Evolutionary conservation across 2,113 vertebrate genomes (phyloP).

Genomic region (Podarcis cretensis): DNA sequence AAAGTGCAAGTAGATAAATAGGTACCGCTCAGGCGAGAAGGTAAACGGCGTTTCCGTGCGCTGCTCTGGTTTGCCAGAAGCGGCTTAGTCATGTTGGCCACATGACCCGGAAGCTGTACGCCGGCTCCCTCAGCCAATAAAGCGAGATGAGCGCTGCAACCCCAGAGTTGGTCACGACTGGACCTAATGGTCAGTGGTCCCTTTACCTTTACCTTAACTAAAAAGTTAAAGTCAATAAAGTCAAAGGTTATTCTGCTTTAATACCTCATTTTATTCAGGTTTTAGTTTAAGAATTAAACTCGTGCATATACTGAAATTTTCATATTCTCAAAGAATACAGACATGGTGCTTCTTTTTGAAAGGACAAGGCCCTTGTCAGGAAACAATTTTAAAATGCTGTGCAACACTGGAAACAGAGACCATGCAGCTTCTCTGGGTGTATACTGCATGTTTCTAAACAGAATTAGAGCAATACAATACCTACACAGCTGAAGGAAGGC

Average conservation of each 20-base stretch:
- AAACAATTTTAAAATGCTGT: neutral
- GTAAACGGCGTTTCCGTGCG: no score
- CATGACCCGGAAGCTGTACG: no score
- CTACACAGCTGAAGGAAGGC: neutral
- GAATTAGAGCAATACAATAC: neutral
- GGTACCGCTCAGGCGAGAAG: no score
- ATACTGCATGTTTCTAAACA: neutral
- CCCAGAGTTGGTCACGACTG: no score
- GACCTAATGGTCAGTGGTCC: no score
- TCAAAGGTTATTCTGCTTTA: neutral
- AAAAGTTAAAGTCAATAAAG: constrained; percentile 28
- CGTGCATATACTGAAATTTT: neutral
- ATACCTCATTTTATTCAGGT: neutral
- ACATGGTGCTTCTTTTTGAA: neutral
- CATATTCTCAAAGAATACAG: neutral
- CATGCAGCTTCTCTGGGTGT: neutral
- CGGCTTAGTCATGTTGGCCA: no score
- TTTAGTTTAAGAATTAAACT: neutral
- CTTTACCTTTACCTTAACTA: neutral
- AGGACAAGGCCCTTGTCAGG: neutral
- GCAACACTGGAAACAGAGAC: neutral
- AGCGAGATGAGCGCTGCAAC: no score
- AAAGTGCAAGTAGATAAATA: no score
- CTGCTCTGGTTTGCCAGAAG: no score
- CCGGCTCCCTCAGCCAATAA: no score